phyloP scores from a whole-genome alignment of 2,797 vertebrate genomes.

The Pempheris klunzingeri region DNA sequence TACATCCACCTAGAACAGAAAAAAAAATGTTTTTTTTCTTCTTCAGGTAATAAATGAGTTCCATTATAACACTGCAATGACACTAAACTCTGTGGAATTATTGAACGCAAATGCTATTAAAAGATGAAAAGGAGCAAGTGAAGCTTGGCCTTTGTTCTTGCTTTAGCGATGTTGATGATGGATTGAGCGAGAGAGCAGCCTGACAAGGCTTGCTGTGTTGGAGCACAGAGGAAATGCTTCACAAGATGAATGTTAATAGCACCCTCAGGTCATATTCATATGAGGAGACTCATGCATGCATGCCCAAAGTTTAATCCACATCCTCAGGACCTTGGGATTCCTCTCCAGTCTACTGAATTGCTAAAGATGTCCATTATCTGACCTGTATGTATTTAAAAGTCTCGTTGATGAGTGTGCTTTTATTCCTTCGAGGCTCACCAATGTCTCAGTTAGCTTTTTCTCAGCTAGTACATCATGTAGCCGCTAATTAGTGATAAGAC shows the following conservation, averaged over 20 bases:
- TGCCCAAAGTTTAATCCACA: conserved; percentile 31
- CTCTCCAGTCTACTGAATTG: conserved; percentile 24
- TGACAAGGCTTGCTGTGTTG: conserved; percentile 48
- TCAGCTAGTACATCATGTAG: neutral
- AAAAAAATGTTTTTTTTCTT: neutral
- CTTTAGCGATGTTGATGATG: conserved; percentile 45
- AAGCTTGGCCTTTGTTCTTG: conserved; percentile 56
- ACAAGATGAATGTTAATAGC: conserved; percentile 67
- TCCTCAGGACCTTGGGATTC: conserved; percentile 24
- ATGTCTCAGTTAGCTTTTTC: conserved; percentile 5
- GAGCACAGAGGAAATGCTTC: conserved; percentile 46
- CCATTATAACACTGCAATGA: conserved; percentile 11
- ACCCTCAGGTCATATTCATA: conserved; percentile 54
- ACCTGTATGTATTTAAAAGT: conserved; percentile 25
- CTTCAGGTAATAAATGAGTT: conserved; percentile 36
- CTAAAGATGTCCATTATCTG: conserved; percentile 28
- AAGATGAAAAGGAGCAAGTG: conserved; percentile 52
- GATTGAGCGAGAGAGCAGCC: conserved; percentile 48
- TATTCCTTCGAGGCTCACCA: neutral
- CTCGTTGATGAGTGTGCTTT: neutral
- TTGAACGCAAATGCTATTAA: conserved; percentile 47
- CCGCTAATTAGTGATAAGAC: conserved; percentile 9
- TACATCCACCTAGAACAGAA: conserved; percentile 89
- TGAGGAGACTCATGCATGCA: conserved; percentile 35
- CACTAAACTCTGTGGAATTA: conserved; percentile 27